Base-by-base conservation (phyloP, 2,888 invertebrate species). In the Micoletzkya japonica region DNA sequence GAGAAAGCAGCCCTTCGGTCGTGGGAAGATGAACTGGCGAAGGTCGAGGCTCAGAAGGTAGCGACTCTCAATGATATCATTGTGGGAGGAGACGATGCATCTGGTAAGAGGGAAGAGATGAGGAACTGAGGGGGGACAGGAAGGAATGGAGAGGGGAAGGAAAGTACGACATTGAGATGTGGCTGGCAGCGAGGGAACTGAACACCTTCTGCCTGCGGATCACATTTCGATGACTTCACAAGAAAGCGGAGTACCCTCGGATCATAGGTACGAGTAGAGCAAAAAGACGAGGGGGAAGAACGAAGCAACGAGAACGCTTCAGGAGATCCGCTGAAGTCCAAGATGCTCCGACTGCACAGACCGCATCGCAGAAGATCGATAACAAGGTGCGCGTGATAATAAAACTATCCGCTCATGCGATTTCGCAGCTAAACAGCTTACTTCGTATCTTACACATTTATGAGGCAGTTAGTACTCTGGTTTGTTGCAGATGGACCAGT, bases 11-110 rank as follows among this genome's bases (percentile, higher is more conserved):
- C 77, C 7, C 75, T 79, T 2, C 73, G 70, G 32, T 74, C 74
- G 28, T 79, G 79, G 79, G 78, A 79, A 50, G 71, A 72, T 54
- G 79, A 79, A 59, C 72, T 71, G 32, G 76, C 73, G 2, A 68
- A 73, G 6, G 59, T 78, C 28, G 79, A 79, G 66, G 77, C 75
- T 0, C 78, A 79, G 24, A 71, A 78, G 6, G 58, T 79, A 60
- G 72, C 72, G 39, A 78, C 76, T 37, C 72, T 79, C 10, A 44
- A 75, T 44, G 79, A 69, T n/a, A 59, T 36, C 30, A 69, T 69
- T 17, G 69, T 59, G 14, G 69, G 69, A 10, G 69, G 69, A 28
- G 69, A 69, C 32, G 69, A 69, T n/a, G 28, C 37, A 7, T 64
- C 64, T 20, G 64, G 64, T 64, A 24, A n/a, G 34, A 7, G 4